Evolutionary conservation across 2,113 vertebrate genomes (phyloP).

Genomic region (Dicentrarchus labrax): DNA sequence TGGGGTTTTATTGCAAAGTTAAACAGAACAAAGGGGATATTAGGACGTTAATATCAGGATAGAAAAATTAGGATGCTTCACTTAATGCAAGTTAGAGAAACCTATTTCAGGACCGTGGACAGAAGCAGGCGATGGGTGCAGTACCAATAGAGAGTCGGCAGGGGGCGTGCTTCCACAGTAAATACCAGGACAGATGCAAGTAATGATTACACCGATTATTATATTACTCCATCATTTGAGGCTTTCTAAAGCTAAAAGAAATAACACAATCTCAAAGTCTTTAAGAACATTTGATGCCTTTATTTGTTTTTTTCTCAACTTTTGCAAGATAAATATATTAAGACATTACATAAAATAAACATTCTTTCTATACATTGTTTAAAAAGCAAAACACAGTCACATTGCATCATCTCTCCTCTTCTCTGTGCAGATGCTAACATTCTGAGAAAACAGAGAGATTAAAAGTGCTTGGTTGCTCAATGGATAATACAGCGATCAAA

Average conservation of each 20-base stretch:
- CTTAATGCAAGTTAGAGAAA: neutral
- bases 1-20: neutral
- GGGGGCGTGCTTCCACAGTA: slow-evolving; percentile 40
- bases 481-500: slow-evolving; percentile 2
- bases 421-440: neutral
- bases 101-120: slow-evolving; percentile 59
- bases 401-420: neutral
- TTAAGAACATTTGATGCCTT: slow-evolving; percentile 52
- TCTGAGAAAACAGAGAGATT: slow-evolving; percentile 7
- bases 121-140: slow-evolving; percentile 33
- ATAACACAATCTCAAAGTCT: neutral
- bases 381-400: slow-evolving; percentile 6
- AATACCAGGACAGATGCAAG: neutral
- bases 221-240: neutral
- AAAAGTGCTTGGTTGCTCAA: slow-evolving; percentile 52
- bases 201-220: neutral
- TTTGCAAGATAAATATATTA: slow-evolving; percentile 38
- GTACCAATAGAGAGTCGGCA: neutral
- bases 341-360: slow-evolving; percentile 44
- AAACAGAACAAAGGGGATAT: too few species aligned
- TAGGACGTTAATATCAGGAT: neutral
- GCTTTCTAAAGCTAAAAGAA: neutral
- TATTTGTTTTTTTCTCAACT: slow-evolving; percentile 47
- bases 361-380: slow-evolving; percentile 42
- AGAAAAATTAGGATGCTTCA: neutral